These are phyloP conservation scores for Sardina pilchardus DNA, from an alignment of 2,113 vertebrate species.

Conservation along the genomic window DNA sequence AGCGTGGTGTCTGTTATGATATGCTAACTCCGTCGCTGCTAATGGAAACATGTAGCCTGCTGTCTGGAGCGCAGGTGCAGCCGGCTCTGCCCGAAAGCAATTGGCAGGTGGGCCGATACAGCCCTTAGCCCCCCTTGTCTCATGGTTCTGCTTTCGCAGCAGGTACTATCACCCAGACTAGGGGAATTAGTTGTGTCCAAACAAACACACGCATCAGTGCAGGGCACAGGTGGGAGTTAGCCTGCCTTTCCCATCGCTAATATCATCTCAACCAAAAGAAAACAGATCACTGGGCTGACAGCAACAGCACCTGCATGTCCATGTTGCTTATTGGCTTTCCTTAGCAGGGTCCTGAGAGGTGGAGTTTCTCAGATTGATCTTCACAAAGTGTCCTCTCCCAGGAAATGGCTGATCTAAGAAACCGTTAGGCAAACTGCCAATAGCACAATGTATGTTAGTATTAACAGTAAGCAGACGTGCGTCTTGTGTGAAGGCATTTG, in stretches of 20 bases:
- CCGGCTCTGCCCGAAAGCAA: not conserved
- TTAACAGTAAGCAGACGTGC: not conserved
- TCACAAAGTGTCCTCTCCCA: not conserved
- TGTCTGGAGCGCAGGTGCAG: constrained; percentile 15
- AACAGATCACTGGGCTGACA: not conserved
- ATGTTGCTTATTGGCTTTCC: not conserved
- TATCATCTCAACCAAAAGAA: constrained; percentile 13
- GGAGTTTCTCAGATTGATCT: not conserved
- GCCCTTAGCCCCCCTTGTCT: not conserved
- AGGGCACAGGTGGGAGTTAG: constrained; percentile 1
- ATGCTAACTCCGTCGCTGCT: constrained; percentile 45
- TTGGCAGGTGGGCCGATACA: not conserved
- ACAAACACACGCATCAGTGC: not conserved
- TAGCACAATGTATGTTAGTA: not conserved
- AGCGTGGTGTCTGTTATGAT: constrained; percentile 61
- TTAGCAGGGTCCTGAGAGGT: not conserved
- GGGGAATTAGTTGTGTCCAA: not conserved
- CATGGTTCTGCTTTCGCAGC: not conserved
- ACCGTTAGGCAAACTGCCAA: too few species aligned
- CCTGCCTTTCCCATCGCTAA: not conserved
- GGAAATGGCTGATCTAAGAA: not conserved
- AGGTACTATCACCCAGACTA: not conserved
- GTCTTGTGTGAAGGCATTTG: not conserved
- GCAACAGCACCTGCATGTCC: not conserved
- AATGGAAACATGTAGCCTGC: constrained; percentile 56